Evolutionary conservation across 2,113 vertebrate genomes (phyloP).

Genomic region (Petromus typicus): DNA sequence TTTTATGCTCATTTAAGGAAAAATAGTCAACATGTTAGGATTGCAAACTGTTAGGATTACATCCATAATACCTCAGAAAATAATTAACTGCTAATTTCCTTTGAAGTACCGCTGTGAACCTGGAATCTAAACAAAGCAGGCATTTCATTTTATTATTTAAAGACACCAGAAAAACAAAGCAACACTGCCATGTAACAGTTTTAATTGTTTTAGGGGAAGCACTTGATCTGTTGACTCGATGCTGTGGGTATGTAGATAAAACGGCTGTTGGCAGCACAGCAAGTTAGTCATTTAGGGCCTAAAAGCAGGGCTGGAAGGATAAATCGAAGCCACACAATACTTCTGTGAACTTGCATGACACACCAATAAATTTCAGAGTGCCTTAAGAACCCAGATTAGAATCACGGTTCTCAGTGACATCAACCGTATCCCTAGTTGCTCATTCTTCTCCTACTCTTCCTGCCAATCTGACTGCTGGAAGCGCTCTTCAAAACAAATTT

Average conservation of each 20-base stretch:
- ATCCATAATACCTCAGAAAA: background rate
- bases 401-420: background rate
- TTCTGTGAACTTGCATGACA: background rate
- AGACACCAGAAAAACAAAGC: background rate
- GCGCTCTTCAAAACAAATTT: background rate
- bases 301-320: background rate
- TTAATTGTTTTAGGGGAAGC: background rate
- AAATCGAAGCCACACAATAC: background rate
- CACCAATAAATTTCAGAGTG: background rate
- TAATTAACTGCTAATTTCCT: background rate
- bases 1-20: background rate
- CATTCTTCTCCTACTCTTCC: background rate
- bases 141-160: background rate
- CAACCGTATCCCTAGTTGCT: background rate
- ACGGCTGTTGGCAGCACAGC: background rate
- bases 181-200: background rate
- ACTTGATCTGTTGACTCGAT: background rate
- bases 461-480: constrained; percentile 11
- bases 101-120: background rate
- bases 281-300: background rate
- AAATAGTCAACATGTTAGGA: fast-evolving
- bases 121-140: background rate
- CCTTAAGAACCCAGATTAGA: background rate
- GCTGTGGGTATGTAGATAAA: background rate
- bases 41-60: background rate